Conservation (phyloP, 2,888 invertebrate species). For the Cephalotes varians region DNA sequence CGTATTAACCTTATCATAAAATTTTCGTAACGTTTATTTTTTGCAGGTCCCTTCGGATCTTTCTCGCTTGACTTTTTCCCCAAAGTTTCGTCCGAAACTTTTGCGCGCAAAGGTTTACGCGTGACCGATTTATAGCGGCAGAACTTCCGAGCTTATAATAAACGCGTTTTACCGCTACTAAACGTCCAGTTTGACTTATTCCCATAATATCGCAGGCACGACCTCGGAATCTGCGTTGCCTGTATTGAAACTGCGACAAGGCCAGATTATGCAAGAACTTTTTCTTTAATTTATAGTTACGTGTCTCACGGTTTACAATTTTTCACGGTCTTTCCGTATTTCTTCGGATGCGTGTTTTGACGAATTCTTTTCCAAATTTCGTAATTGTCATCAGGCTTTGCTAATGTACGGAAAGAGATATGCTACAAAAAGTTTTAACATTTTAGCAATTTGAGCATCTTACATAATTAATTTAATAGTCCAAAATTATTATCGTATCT, state of each 20-base stretch:
- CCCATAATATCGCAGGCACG: conserved; percentile 7
- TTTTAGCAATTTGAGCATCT: too few species aligned
- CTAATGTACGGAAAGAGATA: too few species aligned
- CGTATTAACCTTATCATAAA: conserved; percentile 29
- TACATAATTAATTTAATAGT: too few species aligned
- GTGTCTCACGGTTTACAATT: not conserved
- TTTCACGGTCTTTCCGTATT: not conserved
- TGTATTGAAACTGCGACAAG: conserved; percentile 2
- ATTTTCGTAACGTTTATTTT: not conserved
- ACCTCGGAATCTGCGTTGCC: not conserved
- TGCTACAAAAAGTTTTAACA: too few species aligned
- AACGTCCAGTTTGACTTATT: conserved; percentile 35
- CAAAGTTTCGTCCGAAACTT: conserved; percentile 13
- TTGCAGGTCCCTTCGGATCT: not conserved
- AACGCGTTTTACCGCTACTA: conserved; percentile 19
- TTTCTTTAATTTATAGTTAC: not conserved
- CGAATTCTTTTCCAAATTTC: not conserved
- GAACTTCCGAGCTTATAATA: conserved; percentile 26
- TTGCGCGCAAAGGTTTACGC: conserved; percentile 2
- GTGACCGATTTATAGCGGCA: conserved; percentile 22
- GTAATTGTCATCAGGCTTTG: not conserved
- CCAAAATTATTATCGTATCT: too few species aligned
- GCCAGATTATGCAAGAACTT: not conserved
- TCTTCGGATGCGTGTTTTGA: not conserved
- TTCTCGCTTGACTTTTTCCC: not conserved